Conservation (phyloP, 2,797 vertebrate genomes). For the Cossypha caffra region DNA sequence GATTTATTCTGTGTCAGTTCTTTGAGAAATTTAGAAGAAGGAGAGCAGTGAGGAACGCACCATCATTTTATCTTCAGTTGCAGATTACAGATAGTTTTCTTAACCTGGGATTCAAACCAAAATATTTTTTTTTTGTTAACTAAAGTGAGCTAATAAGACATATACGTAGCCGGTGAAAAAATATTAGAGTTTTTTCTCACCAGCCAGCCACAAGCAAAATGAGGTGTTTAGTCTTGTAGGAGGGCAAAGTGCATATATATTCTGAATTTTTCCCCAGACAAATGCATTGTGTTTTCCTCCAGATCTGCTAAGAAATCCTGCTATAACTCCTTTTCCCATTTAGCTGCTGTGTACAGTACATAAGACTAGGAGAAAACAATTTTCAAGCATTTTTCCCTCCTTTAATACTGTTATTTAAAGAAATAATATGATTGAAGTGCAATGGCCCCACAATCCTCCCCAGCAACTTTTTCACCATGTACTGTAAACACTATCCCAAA, state of each 20-base stretch:
- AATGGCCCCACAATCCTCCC: background rate
- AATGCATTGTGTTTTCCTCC: background rate
- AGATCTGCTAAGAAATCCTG: background rate
- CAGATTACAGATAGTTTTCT: background rate
- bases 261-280: background rate
- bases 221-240: background rate
- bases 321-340: background rate
- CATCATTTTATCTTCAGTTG: background rate
- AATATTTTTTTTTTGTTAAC: background rate
- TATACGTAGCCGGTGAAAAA: background rate
- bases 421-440: background rate
- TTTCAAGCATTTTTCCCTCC: background rate
- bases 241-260: background rate
- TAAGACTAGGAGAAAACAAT: background rate
- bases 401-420: background rate
- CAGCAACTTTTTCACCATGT: background rate
- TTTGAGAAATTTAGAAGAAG: background rate
- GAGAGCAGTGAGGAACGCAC: background rate
- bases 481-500: background rate
- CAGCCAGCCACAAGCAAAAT: background rate
- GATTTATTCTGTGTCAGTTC: background rate
- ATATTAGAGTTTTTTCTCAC: accelerated
- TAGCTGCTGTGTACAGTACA: background rate
- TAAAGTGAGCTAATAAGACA: background rate
- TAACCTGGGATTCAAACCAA: background rate